Evolutionary conservation across 2,888 invertebrate species (phyloP).

Genomic region (Acanthosepion esculentum): DNA sequence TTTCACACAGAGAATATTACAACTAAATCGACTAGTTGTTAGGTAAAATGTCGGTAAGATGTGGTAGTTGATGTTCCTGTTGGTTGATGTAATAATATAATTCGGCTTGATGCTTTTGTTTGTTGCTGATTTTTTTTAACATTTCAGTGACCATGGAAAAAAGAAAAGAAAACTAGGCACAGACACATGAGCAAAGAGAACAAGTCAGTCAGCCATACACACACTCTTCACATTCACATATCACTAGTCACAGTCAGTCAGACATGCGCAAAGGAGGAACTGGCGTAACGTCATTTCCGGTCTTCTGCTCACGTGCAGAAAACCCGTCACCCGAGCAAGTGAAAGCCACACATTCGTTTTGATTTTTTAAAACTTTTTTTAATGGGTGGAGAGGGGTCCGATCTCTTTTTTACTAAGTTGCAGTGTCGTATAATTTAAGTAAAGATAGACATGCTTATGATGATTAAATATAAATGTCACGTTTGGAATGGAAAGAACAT

Average conservation of each 20-base stretch:
- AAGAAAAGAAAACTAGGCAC: neutral
- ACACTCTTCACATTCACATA: neutral
- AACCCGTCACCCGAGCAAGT: neutral
- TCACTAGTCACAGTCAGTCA: neutral
- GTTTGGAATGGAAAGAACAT: too few relatives aligned
- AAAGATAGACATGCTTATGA: neutral
- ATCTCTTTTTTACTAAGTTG: neutral
- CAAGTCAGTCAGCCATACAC: neutral
- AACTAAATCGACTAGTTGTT: neutral
- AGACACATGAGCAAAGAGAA: neutral
- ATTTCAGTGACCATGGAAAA: neutral
- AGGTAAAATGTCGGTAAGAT: neutral
- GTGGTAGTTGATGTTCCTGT: neutral
- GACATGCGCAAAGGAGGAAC: constrained; percentile 25
- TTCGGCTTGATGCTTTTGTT: neutral
- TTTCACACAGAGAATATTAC: neutral
- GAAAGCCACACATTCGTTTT: neutral
- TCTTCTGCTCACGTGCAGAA: neutral
- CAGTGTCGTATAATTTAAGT: too few relatives aligned
- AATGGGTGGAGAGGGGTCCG: too few relatives aligned
- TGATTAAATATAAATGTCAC: neutral
- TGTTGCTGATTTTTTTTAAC: neutral
- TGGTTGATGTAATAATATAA: neutral
- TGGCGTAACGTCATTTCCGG: constrained; percentile 4
- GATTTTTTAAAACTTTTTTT: too few relatives aligned